Conservation (phyloP, 2,113 vertebrate species). For the Oriolus oriolus region DNA sequence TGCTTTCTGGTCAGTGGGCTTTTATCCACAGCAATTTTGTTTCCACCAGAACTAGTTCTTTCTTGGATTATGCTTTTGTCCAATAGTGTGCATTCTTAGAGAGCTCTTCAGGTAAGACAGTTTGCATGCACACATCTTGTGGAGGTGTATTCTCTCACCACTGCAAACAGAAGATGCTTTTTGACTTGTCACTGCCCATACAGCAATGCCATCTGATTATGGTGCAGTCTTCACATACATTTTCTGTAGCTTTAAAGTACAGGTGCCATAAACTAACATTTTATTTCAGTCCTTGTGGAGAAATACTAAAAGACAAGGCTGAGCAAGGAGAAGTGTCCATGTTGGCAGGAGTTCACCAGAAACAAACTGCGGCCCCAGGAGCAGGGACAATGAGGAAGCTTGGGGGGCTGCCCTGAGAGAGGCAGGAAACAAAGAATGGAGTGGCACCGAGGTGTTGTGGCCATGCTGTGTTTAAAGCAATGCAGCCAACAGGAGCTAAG, state of each 20-base stretch:
- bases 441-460: not conserved
- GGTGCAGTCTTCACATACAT: not conserved
- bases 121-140: not conserved
- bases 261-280: not conserved
- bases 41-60: not conserved
- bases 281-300: not conserved
- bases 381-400: no score
- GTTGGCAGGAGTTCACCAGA: not conserved
- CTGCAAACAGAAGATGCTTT: not conserved
- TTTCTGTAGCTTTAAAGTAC: not conserved
- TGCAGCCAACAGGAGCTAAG: not conserved
- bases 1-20: not conserved
- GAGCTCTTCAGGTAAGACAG: not conserved
- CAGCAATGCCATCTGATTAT: accelerated
- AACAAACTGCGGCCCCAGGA: not conserved
- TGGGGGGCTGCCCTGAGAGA: not conserved
- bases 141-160: not conserved
- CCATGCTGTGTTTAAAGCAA: not conserved
- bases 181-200: not conserved
- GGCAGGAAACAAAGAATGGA: not conserved
- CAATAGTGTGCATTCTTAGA: not conserved
- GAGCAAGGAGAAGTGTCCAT: not conserved
- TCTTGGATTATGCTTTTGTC: not conserved
- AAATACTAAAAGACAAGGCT: not conserved
- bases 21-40: not conserved